These are phyloP conservation scores for Euwallacea similis DNA, from an alignment of 1,140 invertebrate genomes.

Conservation along the genomic window DNA sequence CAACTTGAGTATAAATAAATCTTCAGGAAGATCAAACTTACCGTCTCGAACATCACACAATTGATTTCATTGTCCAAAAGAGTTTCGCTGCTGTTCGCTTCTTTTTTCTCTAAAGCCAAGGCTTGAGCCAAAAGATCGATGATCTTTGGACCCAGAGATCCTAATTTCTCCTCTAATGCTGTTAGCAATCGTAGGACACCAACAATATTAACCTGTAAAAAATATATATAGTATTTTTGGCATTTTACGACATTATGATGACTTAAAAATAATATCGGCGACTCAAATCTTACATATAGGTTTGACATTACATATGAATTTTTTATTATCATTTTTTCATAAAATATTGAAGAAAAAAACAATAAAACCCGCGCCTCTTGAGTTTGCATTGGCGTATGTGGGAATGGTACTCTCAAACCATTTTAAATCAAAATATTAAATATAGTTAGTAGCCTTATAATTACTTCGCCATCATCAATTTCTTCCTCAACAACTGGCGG, in stretches of 20 bases:
- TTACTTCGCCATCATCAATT: slow-evolving; percentile 44
- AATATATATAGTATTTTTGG: not conserved
- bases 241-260: no score
- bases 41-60: slow-evolving; percentile 76
- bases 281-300: no score
- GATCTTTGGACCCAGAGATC: slow-evolving; percentile 76
- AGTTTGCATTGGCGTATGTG: no score
- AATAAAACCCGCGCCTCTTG: no score
- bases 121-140: slow-evolving; percentile 73
- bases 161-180: slow-evolving; percentile 77
- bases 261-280: no score
- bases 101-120: slow-evolving; percentile 74
- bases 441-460: not conserved
- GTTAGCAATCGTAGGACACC: slow-evolving; percentile 72
- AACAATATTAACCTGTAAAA: slow-evolving; percentile 62
- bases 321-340: not conserved
- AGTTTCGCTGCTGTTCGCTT: slow-evolving; percentile 72
- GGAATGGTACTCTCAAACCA: no score
- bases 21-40: not conserved
- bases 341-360: not conserved
- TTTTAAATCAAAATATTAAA: no score
- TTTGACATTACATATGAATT: not conserved
- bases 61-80: slow-evolving; percentile 70
- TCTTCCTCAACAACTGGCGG: slow-evolving; percentile 37
- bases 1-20: no score